These are phyloP conservation scores for Cylindroiulus punctatus DNA, from an alignment of 2,888 invertebrate genomes.

Conservation along the genomic window DNA sequence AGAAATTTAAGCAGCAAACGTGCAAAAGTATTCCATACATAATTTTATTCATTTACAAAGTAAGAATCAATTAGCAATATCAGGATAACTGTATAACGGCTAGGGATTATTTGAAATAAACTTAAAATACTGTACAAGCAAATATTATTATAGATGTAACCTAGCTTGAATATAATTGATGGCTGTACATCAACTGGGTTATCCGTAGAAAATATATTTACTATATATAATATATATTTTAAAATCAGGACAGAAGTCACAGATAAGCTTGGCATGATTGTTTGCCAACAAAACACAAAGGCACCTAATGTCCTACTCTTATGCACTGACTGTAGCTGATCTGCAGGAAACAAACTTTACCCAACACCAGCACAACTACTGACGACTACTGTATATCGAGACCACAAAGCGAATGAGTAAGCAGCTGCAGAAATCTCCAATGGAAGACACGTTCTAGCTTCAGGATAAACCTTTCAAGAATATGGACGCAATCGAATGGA, in stretches of 20 bases:
- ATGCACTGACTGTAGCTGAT: neutral
- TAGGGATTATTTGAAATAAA: constrained; percentile 39
- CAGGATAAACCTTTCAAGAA: neutral
- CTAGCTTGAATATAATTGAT: constrained; percentile 33
- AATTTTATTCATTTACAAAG: constrained; percentile 30
- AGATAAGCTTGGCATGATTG: constrained; percentile 35
- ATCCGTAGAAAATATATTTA: constrained; percentile 52
- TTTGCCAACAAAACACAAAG: constrained; percentile 52
- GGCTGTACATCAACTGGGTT: constrained; percentile 36
- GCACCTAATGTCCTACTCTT: constrained; percentile 48
- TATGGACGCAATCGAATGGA: neutral
- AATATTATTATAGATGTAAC: constrained; percentile 9
- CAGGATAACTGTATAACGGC: constrained; percentile 13
- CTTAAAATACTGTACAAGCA: constrained; percentile 47
- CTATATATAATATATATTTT: constrained; percentile 46
- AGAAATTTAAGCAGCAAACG: too few relatives aligned
- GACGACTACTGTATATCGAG: too few relatives aligned
- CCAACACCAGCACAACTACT: constrained; percentile 48
- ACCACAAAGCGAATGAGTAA: constrained; percentile 32
- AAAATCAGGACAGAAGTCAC: constrained; percentile 36
- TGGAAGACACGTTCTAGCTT: neutral
- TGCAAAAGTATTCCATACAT: neutral
- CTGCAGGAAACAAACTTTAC: constrained; percentile 35
- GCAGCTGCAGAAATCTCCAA: constrained; percentile 4
- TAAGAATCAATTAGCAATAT: constrained; percentile 32